Evolutionary conservation across 2,797 vertebrate genomes (phyloP), one percentile per base, ranked within the genome.

Genomic region (Etheostoma nigrum): DNA sequence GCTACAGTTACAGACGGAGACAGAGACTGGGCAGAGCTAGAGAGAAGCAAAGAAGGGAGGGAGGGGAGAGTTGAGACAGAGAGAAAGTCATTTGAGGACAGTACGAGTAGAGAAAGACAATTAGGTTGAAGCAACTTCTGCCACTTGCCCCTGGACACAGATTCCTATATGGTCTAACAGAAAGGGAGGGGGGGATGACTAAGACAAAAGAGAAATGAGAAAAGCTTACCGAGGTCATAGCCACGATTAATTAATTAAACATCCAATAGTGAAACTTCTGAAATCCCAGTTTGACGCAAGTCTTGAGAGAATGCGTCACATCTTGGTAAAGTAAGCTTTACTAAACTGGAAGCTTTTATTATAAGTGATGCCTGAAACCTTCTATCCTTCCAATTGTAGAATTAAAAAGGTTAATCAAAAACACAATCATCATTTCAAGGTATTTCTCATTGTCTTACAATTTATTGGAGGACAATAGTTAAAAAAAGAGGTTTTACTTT

Each of bases 1-100:
- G 93, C 93, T 95, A 94, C 93, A 95, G 94, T 95, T 95, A 94
- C 93, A 95, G 93, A 93, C 86, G 62, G 88, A 94, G 92, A 94
- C 91, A 90, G 92, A 92, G 91, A 89, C 89, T 90, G 87, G 93
- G 91, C 88, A 88, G 90, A 93, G 91, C 85, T 74, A 89, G 90
- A 89, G 89, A 87, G 89, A 87, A 78, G 79, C 72, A 55, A 78
- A 73, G 79, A 72, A 59, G 61, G 23, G 73, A 78, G 85, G 76
- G 84, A 79, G 82, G 82, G 79, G 86, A 77, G 86, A 89, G 88
- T 79, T 88, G 91, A 94, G 92, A 95, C 89, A 86, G 86, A 90
- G 88, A 91, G 91, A 93, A 93, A 94, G 95, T 95, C 92, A 94
- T 95, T 84, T 92, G 89, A 94, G 94, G 94, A 95, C 93, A 95